Percentiles rank a stretch among this genome's conserved stretches.
These are phyloP conservation scores for Helicoverpa assulta DNA, from an alignment of 2,888 invertebrate genomes.

Conservation along the genomic window DNA sequence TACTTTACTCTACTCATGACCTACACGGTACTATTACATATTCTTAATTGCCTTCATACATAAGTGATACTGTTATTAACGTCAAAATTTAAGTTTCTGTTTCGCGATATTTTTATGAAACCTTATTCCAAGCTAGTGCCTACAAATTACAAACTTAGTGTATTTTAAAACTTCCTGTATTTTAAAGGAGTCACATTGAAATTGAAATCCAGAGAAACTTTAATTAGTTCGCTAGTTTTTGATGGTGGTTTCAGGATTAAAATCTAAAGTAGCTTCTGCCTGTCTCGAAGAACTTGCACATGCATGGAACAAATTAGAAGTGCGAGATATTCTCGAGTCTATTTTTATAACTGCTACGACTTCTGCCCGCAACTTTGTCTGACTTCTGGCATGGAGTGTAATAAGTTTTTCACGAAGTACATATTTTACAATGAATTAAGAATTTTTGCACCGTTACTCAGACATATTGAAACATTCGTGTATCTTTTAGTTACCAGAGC, in stretches of 20 bases:
- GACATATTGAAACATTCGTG: no score
- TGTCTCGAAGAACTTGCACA: constrained; percentile 8
- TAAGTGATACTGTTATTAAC: constrained; percentile 4
- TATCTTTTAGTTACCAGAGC: neutral
- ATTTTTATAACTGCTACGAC: constrained; percentile 2
- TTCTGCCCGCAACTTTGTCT: constrained; percentile 1
- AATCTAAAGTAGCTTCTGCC: constrained; percentile 6
- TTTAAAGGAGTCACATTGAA: constrained; percentile 26
- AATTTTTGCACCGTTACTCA: no score
- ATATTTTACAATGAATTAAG: no score
- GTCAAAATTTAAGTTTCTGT: constrained; percentile 35
- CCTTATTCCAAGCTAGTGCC: constrained; percentile 30
- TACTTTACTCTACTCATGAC: constrained; percentile 32
- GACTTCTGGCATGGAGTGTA: neutral
- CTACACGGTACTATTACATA: neutral
- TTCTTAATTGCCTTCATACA: constrained; percentile 40
- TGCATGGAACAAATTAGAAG: constrained; percentile 22
- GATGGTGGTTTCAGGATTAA: constrained; percentile 21
- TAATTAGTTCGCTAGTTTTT: constrained; percentile 37
- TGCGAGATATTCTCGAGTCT: neutral
- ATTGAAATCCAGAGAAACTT: constrained; percentile 40
- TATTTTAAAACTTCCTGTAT: constrained; percentile 36
- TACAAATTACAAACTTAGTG: constrained; percentile 37
- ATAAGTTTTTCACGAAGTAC: neutral
- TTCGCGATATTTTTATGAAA: constrained; percentile 32